Conservation (phyloP, 2,113 vertebrate species). For the Cercocebus atys region DNA sequence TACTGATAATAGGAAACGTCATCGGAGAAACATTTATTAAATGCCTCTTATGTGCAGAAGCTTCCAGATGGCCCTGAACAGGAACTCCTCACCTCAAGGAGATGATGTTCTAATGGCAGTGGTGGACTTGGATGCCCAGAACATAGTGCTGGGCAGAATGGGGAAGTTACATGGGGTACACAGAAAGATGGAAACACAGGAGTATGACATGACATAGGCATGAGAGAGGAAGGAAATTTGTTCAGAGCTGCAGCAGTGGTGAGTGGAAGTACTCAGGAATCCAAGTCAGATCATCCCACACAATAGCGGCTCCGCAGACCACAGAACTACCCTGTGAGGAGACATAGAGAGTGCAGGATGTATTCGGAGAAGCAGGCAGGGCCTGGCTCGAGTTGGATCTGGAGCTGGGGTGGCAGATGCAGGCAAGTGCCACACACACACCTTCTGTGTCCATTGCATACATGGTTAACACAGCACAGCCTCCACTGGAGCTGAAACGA, state of each 20-base stretch:
- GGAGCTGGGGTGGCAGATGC: neutral
- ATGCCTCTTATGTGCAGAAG: neutral
- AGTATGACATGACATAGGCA: neutral
- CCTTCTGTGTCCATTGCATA: neutral
- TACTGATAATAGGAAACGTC: neutral
- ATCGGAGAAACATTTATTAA: neutral
- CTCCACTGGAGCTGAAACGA: neutral
- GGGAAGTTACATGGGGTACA: neutral
- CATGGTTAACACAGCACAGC: neutral
- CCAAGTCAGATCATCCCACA: neutral
- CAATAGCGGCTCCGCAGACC: neutral
- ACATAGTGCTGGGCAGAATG: neutral
- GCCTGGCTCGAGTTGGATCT: neutral
- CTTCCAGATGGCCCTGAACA: neutral
- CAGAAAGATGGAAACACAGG: neutral
- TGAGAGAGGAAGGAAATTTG: neutral
- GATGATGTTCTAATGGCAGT: neutral
- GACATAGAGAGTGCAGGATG: rapidly evolving
- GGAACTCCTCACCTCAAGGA: neutral
- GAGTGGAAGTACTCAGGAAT: neutral
- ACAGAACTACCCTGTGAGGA: neutral
- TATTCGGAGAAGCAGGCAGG: neutral
- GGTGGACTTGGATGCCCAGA: neutral
- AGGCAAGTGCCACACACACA: neutral
- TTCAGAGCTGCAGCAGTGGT: neutral